These are phyloP conservation scores for Sus scrofa DNA, from an alignment of 2,113 vertebrate species.

Conservation along the genomic window DNA sequence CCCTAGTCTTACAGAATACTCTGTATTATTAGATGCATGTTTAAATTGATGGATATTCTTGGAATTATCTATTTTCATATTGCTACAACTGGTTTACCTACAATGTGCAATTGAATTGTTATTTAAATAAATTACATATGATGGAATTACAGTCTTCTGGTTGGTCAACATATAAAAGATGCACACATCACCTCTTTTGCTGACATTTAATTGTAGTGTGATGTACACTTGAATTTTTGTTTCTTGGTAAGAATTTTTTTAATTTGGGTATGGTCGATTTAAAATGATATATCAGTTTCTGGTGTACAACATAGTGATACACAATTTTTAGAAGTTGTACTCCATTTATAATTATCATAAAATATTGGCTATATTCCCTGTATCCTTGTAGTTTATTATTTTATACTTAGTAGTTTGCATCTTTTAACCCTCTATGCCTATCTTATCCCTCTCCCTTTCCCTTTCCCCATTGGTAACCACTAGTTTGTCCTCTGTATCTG, in stretches of 20 bases:
- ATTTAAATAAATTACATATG: constrained; percentile 71
- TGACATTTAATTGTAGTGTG: not conserved
- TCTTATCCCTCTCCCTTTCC: not conserved
- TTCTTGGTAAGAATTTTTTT: not conserved
- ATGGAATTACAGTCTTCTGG: constrained; percentile 13
- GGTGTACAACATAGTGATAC: not conserved
- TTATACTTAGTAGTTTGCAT: not conserved
- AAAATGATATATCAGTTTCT: not conserved
- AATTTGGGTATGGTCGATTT: not conserved
- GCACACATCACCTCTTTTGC: not conserved
- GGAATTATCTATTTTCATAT: constrained; percentile 67
- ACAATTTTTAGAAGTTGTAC: not conserved
- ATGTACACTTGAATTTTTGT: not conserved
- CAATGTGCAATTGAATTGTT: constrained; percentile 49
- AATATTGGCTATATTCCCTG: not conserved
- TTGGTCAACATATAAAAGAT: constrained; percentile 8
- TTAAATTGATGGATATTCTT: constrained; percentile 51
- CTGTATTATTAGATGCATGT: constrained; percentile 3
- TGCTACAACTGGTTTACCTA: constrained; percentile 21
- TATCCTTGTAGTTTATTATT: not conserved
- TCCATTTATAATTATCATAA: not conserved
- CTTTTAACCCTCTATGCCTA: not conserved
- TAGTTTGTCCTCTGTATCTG: not conserved
- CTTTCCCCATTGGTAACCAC: not conserved
- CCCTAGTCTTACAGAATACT: constrained; percentile 18